Conservation (phyloP, 2,797 vertebrate species). For the Moxostoma hubbsi region DNA sequence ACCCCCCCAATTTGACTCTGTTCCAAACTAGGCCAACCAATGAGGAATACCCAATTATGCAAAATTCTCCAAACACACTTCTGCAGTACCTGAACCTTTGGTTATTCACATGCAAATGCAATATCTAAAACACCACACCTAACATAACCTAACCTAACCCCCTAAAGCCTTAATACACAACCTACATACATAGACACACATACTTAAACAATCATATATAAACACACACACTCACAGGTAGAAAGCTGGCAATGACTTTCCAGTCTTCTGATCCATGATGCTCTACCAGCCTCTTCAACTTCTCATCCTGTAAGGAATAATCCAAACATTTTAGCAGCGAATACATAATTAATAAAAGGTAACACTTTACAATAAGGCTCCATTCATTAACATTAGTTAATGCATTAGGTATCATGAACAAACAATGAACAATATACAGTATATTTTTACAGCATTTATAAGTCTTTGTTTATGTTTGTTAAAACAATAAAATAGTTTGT, state of each 20-base stretch:
- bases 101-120: conserved; percentile 59
- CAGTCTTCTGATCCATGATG: conserved; percentile 97
- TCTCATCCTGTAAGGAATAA: conserved; percentile 87
- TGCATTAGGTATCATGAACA: too few species aligned
- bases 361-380: too few species aligned
- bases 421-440: too few species aligned
- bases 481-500: too few species aligned
- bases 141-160: conserved; percentile 51
- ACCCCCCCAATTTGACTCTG: conserved; percentile 13
- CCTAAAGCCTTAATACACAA: conserved; percentile 37
- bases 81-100: conserved; percentile 56
- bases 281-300: conserved; percentile 95
- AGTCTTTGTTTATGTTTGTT: too few species aligned
- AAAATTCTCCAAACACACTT: conserved; percentile 52
- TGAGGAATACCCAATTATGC: conserved; percentile 58
- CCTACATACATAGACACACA: conserved; percentile 22
- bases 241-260: conserved; percentile 96
- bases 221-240: conserved; percentile 84
- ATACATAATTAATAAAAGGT: not conserved
- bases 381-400: too few species aligned
- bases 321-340: conserved; percentile 4
- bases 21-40: conserved; percentile 50
- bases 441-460: too few species aligned
- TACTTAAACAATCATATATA: conserved; percentile 19
- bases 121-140: conserved; percentile 55